Evolutionary conservation across 2,113 vertebrate genomes (phyloP).

Genomic region (Maccullochella peelii): DNA sequence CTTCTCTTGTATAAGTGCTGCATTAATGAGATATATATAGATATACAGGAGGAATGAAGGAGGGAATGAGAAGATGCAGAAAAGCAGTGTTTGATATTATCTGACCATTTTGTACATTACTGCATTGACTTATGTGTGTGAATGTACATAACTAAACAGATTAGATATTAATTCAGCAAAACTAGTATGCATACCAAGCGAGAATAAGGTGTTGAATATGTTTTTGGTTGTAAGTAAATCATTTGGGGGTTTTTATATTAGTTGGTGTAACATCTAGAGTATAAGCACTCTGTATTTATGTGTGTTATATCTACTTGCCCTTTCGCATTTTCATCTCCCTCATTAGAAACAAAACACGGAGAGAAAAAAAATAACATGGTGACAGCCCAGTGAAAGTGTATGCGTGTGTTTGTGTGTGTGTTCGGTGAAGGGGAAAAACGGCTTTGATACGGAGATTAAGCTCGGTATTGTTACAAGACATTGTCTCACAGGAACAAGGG

Average conservation of each 20-base stretch:
- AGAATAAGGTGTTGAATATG: neutral
- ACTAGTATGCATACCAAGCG: neutral
- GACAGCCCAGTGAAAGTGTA: constrained; percentile 59
- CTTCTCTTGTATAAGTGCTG: neutral
- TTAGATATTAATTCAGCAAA: neutral
- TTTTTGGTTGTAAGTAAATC: neutral
- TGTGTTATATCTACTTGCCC: neutral
- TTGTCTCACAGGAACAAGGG: constrained; percentile 96
- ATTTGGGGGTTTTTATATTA: neutral
- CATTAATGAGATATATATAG: neutral
- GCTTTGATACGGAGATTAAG: constrained; percentile 99
- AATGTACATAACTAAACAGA: neutral
- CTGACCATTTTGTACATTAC: neutral
- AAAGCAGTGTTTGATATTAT: neutral
- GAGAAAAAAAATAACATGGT: neutral
- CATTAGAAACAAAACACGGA: neutral
- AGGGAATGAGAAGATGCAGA: neutral
- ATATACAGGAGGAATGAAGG: neutral
- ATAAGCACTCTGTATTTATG: neutral
- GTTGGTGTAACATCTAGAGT: neutral
- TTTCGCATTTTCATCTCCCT: constrained; percentile 17
- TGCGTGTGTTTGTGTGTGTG: constrained; percentile 76
- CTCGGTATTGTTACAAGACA: constrained; percentile 97
- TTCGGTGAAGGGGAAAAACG: constrained; percentile 96
- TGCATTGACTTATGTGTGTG: neutral